phyloP scores from a whole-genome alignment of 2,113 vertebrate species.

The Hippocampus zosterae region DNA sequence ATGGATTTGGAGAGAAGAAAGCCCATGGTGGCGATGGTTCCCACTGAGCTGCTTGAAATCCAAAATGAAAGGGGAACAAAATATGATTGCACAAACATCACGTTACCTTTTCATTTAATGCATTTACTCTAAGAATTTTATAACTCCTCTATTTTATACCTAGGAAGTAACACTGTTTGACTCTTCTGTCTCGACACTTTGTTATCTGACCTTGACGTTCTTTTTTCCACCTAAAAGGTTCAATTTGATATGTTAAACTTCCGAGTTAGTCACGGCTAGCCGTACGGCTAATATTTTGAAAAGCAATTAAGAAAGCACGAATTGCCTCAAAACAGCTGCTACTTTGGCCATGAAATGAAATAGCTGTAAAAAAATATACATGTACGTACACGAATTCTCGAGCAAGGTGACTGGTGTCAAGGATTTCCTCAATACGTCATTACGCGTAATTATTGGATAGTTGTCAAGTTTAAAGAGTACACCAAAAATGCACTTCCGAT shows the following conservation, averaged over 20 bases:
- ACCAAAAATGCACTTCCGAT: too few species aligned
- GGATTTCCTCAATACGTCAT: too few species aligned
- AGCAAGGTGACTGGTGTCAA: not conserved
- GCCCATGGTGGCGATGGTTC: slow-evolving; percentile 68
- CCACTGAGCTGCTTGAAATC: not conserved
- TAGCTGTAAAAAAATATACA: not conserved
- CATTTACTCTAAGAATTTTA: not conserved
- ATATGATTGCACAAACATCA: not conserved
- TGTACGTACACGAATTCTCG: not conserved
- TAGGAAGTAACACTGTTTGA: not conserved
- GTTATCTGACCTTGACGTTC: not conserved
- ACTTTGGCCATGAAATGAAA: not conserved
- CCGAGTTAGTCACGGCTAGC: not conserved
- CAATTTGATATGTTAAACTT: not conserved
- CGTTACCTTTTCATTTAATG: not conserved
- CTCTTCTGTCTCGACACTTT: not conserved
- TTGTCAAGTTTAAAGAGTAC: too few species aligned
- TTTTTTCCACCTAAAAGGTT: not conserved
- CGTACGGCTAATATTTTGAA: not conserved
- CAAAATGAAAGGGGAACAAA: not conserved
- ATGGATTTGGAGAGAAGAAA: slow-evolving; percentile 78
- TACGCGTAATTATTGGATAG: too few species aligned
- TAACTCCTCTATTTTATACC: too few species aligned
- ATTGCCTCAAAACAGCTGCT: too few species aligned
- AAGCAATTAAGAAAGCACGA: not conserved